These are phyloP conservation scores for Mimachlamys varia DNA, from an alignment of 2,888 invertebrate species.

Conservation along the genomic window DNA sequence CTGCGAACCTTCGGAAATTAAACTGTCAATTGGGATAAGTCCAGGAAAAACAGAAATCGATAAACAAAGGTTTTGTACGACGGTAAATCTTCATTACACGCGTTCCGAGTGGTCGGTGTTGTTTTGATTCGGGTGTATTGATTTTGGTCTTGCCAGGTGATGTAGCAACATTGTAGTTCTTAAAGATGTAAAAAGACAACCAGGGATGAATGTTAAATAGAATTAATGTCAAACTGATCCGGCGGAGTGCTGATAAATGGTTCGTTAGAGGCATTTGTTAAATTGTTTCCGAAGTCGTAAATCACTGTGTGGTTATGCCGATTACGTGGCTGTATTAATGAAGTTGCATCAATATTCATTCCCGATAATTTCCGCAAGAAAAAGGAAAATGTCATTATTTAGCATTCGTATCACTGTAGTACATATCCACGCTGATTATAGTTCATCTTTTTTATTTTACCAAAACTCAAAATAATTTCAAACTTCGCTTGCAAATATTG, in stretches of 20 bases:
- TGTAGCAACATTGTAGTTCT: neutral
- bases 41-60: neutral
- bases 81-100: slow-evolving; percentile 22
- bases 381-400: too few species aligned
- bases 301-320: neutral
- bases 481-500: too few species aligned
- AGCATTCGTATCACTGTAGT: too few species aligned
- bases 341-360: neutral
- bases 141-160: neutral
- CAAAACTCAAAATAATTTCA: too few species aligned
- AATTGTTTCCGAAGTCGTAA: neutral
- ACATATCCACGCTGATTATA: too few species aligned
- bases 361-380: neutral
- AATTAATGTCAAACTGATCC: neutral
- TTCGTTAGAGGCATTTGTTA: neutral
- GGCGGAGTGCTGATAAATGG: neutral
- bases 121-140: neutral
- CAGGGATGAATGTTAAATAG: neutral
- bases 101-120: neutral
- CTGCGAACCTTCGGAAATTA: slow-evolving; percentile 3
- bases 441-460: too few species aligned
- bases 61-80: neutral
- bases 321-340: neutral
- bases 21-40: slow-evolving; percentile 21
- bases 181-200: neutral